Percentiles rank a stretch among this genome's conserved stretches.
phyloP scores from a whole-genome alignment of 2,888 invertebrate genomes.

The Mechanitis mazaeus region DNA sequence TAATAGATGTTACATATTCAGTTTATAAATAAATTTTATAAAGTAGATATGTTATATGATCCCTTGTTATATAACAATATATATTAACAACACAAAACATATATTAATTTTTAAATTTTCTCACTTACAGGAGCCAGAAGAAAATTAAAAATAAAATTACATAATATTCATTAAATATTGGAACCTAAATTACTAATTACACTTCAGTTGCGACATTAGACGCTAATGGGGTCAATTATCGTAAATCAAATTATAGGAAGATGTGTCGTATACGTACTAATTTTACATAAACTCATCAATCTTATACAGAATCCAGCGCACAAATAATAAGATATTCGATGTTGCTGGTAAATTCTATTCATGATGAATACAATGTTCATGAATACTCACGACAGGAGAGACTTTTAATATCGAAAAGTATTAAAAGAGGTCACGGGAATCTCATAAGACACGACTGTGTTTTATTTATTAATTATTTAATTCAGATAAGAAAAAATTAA shows the following conservation, averaged over 20 bases:
- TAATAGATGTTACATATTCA: background rate
- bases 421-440: too few species aligned
- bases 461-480: too few species aligned
- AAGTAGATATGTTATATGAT: too few species aligned
- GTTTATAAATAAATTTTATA: background rate
- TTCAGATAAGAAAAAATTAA: too few species aligned
- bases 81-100: background rate
- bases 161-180: background rate
- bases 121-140: too few species aligned
- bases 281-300: constrained; percentile 36
- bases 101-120: background rate
- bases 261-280: constrained; percentile 31
- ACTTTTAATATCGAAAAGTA: too few species aligned
- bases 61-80: too few species aligned
- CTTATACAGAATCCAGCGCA: constrained; percentile 31
- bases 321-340: constrained; percentile 34
- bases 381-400: background rate
- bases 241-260: constrained; percentile 34
- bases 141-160: too few species aligned
- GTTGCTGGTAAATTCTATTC: constrained; percentile 30
- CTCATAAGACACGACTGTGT: too few species aligned
- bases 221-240: constrained; percentile 32
- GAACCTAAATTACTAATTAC: constrained; percentile 13
- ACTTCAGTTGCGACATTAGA: constrained; percentile 22
- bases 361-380: constrained; percentile 5